Conservation (phyloP, 1,140 invertebrate species). For the Orchesella cincta region DNA sequence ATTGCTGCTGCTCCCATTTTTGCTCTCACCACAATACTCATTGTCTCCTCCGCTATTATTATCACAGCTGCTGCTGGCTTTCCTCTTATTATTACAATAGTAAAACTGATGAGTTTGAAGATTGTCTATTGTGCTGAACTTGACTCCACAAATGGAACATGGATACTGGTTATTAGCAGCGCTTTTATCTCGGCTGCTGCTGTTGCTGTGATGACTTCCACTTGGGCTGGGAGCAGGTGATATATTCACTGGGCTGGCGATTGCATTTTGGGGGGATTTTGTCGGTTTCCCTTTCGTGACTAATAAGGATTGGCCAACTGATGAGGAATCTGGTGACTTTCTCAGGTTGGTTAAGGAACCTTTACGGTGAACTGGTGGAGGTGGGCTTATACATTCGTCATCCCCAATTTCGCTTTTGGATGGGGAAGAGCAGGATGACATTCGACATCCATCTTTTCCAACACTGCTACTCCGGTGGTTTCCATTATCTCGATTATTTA, state of each 20-base stretch:
- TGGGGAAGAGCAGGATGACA: slow-evolving; percentile 29
- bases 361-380: slow-evolving; percentile 9
- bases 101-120: slow-evolving; percentile 89
- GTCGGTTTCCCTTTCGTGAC: slow-evolving; percentile 11
- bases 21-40: slow-evolving; percentile 17
- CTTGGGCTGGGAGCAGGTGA: slow-evolving; percentile 38
- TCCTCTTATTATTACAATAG: slow-evolving; percentile 76
- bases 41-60: slow-evolving; percentile 47
- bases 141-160: slow-evolving; percentile 90
- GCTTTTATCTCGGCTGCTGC: not conserved
- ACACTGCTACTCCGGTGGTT: not conserved
- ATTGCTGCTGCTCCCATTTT: not conserved
- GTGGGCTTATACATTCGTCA: not conserved
- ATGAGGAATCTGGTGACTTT: slow-evolving; percentile 39
- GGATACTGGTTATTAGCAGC: slow-evolving; percentile 63
- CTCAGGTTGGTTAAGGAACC: slow-evolving; percentile 27
- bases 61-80: slow-evolving; percentile 7
- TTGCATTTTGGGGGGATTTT: slow-evolving; percentile 32
- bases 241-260: slow-evolving; percentile 21
- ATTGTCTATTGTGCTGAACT: slow-evolving; percentile 90
- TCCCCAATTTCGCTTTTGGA: slow-evolving; percentile 25
- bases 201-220: slow-evolving; percentile 6
- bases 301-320: slow-evolving; percentile 4
- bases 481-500: not conserved
- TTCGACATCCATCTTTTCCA: not conserved